Percentiles rank a stretch among this genome's conserved stretches.
phyloP scores from a whole-genome alignment of 2,888 invertebrate species.

The Leptopilina myrica region DNA sequence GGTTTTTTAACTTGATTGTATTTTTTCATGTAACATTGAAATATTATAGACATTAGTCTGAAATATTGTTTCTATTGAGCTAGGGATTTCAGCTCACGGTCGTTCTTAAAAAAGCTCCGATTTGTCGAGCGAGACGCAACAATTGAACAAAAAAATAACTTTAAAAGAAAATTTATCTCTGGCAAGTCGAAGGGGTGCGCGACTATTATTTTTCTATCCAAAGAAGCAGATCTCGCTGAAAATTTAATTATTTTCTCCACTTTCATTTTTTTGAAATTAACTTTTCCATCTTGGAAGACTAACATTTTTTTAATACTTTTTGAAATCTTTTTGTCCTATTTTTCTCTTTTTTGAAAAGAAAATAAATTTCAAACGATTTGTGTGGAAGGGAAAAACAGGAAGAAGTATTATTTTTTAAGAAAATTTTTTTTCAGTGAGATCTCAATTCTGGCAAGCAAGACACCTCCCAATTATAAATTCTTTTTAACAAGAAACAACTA shows the following conservation, averaged over 20 bases:
- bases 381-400: conserved; percentile 37
- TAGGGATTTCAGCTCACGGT: conserved; percentile 22
- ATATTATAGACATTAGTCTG: not conserved
- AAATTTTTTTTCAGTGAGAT: conserved; percentile 65
- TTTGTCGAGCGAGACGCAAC: conserved; percentile 7
- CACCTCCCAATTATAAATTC: conserved; percentile 60
- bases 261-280: not conserved
- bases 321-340: too few relatives aligned
- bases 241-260: conserved; percentile 40
- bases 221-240: conserved; percentile 61
- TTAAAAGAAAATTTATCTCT: not conserved
- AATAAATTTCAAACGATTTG: too few relatives aligned
- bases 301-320: too few relatives aligned
- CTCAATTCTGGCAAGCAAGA: conserved; percentile 61
- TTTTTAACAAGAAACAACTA: conserved; percentile 65
- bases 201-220: conserved; percentile 36
- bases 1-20: not conserved
- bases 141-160: not conserved
- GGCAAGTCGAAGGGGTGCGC: conserved; percentile 26
- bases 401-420: not conserved
- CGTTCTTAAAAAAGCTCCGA: not conserved
- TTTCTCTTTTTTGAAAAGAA: too few relatives aligned
- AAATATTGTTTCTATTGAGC: conserved; percentile 10
- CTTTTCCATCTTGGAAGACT: too few relatives aligned
- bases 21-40: not conserved